Evolutionary conservation across 2,797 vertebrate genomes (phyloP).

Genomic region (Sebastes taczanowskii): DNA sequence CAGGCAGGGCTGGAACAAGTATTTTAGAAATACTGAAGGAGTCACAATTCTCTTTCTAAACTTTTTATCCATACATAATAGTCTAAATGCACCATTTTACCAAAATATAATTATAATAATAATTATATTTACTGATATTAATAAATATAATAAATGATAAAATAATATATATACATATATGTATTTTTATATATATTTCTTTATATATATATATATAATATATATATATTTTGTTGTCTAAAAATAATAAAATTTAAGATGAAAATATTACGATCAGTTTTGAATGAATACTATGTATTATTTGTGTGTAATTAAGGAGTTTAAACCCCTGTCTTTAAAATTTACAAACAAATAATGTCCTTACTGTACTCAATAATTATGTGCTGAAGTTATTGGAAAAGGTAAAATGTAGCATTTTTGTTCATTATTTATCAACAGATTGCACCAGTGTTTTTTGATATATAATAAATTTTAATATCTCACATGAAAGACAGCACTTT

Average conservation of each 20-base stretch:
- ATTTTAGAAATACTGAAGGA: not conserved
- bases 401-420: not conserved
- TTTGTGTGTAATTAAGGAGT: not conserved
- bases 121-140: too few species aligned
- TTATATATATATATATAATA: too few species aligned
- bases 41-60: not conserved
- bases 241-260: not conserved
- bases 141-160: too few species aligned
- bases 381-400: not conserved
- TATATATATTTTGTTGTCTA: not conserved
- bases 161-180: too few species aligned
- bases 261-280: not conserved
- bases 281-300: not conserved
- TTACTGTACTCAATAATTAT: not conserved
- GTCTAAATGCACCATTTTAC: not conserved
- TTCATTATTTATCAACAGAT: conserved; percentile 1
- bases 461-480: conserved; percentile 64
- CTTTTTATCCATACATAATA: not conserved
- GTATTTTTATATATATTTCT: too few species aligned
- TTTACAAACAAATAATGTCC: not conserved
- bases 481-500: conserved; percentile 44
- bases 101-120: not conserved
- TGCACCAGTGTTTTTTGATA: not conserved
- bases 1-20: not conserved
- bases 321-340: not conserved